These are phyloP conservation scores for Enteromius radiatus DNA, from an alignment of 2,797 vertebrate species.

Conservation along the genomic window DNA sequence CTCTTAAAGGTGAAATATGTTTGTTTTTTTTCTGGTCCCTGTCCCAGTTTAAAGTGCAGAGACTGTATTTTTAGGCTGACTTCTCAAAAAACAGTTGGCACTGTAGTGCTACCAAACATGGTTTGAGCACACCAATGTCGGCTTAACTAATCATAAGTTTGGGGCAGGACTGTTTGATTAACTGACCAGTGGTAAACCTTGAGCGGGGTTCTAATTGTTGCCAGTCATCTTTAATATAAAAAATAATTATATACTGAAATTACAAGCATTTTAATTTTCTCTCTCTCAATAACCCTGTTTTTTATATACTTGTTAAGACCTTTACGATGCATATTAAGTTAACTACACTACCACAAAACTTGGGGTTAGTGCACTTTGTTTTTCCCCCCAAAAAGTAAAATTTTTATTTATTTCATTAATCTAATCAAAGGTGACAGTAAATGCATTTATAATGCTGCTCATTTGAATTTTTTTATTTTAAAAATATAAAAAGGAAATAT, in stretches of 20 bases:
- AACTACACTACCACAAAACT: neutral
- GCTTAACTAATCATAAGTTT: neutral
- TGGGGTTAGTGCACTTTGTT: neutral
- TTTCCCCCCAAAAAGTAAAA: neutral
- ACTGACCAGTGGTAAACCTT: neutral
- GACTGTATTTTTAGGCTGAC: neutral
- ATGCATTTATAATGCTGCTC: neutral
- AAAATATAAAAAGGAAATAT: too few relatives aligned
- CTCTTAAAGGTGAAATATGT: neutral
- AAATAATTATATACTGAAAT: neutral
- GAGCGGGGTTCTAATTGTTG: neutral
- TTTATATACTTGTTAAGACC: neutral
- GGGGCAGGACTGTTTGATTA: neutral
- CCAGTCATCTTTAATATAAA: neutral
- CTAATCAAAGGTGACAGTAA: neutral
- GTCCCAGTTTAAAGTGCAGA: conserved; percentile 3
- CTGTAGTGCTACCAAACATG: too few relatives aligned
- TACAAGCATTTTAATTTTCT: neutral
- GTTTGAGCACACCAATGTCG: neutral
- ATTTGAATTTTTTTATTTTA: neutral
- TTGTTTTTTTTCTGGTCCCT: neutral
- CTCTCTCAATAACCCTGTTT: neutral
- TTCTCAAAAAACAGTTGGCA: neutral
- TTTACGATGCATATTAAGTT: conserved; percentile 1
- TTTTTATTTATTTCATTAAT: neutral